Conservation (phyloP, 2,797 vertebrate genomes). For the Cryptoblepharus egeriae region DNA sequence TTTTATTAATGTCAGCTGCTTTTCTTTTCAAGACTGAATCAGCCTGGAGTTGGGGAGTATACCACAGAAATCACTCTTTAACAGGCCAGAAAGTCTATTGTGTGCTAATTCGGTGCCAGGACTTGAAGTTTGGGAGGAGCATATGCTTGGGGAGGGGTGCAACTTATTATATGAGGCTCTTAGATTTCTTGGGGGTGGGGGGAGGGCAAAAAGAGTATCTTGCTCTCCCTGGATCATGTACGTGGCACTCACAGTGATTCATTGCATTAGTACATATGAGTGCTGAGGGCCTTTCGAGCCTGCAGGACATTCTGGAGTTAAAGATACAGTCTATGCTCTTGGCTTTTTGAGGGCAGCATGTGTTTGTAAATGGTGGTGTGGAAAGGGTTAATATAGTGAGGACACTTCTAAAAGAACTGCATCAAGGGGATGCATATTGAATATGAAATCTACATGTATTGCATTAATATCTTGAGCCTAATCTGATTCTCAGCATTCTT, state of each 20-base stretch:
- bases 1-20: slow-evolving; percentile 44
- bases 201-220: neutral
- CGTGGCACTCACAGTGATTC: neutral
- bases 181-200: neutral
- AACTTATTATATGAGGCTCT: neutral
- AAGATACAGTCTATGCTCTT: slow-evolving; percentile 3
- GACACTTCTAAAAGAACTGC: neutral
- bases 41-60: neutral
- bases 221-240: neutral
- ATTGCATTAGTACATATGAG: fast-evolving
- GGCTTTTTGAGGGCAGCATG: neutral
- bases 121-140: fast-evolving
- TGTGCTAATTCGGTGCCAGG: fast-evolving
- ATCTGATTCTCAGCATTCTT: neutral
- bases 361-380: neutral
- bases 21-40: slow-evolving; percentile 30
- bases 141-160: fast-evolving
- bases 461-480: neutral
- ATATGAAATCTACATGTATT: too few relatives aligned
- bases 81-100: neutral
- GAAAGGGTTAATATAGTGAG: neutral
- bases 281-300: neutral
- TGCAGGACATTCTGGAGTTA: slow-evolving; percentile 17
- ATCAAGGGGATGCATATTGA: neutral
- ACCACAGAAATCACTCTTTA: neutral